Base-by-base conservation (phyloP, 2,113 vertebrate genomes). In the Brienomyrus brachyistius region DNA sequence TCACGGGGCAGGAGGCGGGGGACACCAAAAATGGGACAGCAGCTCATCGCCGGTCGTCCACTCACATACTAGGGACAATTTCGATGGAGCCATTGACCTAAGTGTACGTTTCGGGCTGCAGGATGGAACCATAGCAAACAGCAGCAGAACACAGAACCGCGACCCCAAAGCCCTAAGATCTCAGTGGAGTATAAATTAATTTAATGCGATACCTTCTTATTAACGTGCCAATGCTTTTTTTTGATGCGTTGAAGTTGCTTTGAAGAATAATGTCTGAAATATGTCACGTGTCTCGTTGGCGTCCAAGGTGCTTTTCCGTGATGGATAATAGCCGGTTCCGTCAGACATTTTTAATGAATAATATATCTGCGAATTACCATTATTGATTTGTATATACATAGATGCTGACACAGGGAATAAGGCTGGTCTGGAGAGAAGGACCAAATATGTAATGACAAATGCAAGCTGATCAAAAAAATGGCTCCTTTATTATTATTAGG, bases 331-430 rank as follows among this genome's bases (percentile, higher is more conserved):
- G 54, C 35, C 1, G 50, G n/a, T 51, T 52, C 13, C 50, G 15
- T n/a, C 54, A 52, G 87, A 45, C 87, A 43, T 88, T 88, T 87
- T 88, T 45, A 88, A 88, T 88, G 87, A 88, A 88, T 88, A 88
- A 88, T 62, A 88, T 88, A 88, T 88, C 40, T 88, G 87, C 31
- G 10, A 88, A 88, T 88, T 88, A 88, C 19, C 87, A 88, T 88
- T 88, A 88, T 88, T 88, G 87, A 88, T 62, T 88, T 47, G 54
- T 88, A 66, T 62, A 45, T 88, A 66, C 40, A 66, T 45, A 66
- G 52, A 88, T 62, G 87, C 87, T 88, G 86, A 88, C 86, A 48
- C 86, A 62, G 35, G 27, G 15, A 88, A 56, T 66, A 23, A 66
- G 52, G 9, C 35, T 21, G 43, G 35, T 19, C 35, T 45, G 43